Conservation (phyloP, 2,113 vertebrate genomes). For the Festucalex cinctus region DNA sequence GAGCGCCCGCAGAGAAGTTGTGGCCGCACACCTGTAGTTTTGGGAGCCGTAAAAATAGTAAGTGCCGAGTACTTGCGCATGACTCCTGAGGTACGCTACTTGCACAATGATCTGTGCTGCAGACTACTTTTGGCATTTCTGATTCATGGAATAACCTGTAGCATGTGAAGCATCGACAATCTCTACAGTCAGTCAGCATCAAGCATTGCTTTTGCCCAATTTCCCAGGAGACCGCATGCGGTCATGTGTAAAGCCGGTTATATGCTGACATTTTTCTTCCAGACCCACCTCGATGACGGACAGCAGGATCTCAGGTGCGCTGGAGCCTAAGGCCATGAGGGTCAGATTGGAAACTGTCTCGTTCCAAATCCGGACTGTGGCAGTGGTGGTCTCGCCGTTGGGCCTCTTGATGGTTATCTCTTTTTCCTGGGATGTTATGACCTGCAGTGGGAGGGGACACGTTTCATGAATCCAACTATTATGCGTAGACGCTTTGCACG, state of each 20-base stretch:
- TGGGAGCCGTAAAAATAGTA: background rate
- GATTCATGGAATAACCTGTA: no score
- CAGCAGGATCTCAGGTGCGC: constrained; percentile 80
- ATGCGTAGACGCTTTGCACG: background rate
- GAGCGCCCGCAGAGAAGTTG: constrained; percentile 71
- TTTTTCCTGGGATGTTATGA: constrained; percentile 83
- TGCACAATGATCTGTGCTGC: background rate
- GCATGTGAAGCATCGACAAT: no score
- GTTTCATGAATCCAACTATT: background rate
- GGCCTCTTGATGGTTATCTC: constrained; percentile 78
- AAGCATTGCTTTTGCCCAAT: no score
- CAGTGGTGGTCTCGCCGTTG: constrained; percentile 78
- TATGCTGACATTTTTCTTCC: background rate
- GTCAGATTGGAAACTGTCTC: constrained; percentile 84
- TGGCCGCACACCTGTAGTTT: constrained; percentile 74
- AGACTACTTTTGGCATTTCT: background rate
- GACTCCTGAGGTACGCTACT: background rate
- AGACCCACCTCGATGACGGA: constrained; percentile 76
- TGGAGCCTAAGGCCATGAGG: constrained; percentile 81
- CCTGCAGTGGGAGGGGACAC: constrained; percentile 40
- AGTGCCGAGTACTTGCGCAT: background rate
- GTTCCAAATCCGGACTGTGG: constrained; percentile 82
- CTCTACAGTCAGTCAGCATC: no score
- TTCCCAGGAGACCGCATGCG: no score
- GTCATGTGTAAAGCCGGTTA: no score